These are phyloP conservation scores for Typhlomys cinereus DNA, from an alignment of 2,113 vertebrate species.

Conservation along the genomic window DNA sequence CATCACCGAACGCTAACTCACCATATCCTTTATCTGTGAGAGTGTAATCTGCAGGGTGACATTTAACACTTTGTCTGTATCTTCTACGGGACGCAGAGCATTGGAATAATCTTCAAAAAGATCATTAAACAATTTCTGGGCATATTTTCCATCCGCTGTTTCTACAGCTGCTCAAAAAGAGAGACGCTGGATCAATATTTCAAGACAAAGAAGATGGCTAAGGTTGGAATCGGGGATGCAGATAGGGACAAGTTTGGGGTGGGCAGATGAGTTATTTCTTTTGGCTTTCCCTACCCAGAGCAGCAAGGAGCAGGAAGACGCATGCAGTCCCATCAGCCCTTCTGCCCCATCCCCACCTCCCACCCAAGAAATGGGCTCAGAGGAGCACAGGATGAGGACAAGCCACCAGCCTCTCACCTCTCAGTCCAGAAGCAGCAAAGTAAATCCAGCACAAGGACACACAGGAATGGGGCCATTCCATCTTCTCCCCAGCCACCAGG, in stretches of 20 bases:
- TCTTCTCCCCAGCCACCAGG: conserved; percentile 58
- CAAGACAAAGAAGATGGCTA: not conserved
- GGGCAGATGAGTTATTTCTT: not conserved
- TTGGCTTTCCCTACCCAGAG: too few species aligned
- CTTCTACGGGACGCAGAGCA: conserved; percentile 95
- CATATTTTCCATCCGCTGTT: conserved; percentile 95
- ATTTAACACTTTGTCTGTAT: conserved; percentile 95
- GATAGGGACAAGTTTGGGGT: not conserved
- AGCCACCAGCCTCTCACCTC: conserved; percentile 76
- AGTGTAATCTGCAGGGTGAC: conserved; percentile 97
- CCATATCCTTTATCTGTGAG: conserved; percentile 99
- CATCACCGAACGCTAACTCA: conserved; percentile 80
- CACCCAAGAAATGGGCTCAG: not conserved
- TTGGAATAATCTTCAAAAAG: conserved; percentile 95
- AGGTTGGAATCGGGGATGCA: not conserved
- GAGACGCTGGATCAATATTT: not conserved
- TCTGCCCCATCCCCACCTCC: not conserved
- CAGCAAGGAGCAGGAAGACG: not conserved
- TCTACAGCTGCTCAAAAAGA: conserved; percentile 85
- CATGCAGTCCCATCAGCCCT: not conserved
- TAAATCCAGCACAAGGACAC: conserved; percentile 77
- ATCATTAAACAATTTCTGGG: conserved; percentile 93
- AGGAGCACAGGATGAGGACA: not conserved
- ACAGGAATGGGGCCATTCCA: conserved; percentile 51
- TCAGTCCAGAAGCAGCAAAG: conserved; percentile 66